phyloP scores from a whole-genome alignment of 2,888 invertebrate species.

The Caenorhabditis virilis region DNA sequence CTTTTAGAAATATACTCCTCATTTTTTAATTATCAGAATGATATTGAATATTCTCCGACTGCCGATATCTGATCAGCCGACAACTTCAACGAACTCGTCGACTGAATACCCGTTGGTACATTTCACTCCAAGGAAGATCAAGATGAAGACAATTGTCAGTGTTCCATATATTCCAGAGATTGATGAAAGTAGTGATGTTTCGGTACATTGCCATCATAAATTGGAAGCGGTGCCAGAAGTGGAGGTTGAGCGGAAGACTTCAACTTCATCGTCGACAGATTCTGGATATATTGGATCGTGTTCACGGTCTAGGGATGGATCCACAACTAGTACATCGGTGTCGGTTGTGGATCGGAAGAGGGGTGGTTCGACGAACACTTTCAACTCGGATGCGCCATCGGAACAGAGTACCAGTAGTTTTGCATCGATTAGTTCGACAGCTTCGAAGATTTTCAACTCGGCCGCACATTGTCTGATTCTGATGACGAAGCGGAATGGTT shows the following conservation, averaged over 20 bases:
- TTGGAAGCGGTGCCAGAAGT: not conserved
- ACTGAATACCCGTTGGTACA: slow-evolving; percentile 49
- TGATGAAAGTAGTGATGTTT: not conserved
- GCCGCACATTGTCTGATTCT: slow-evolving; percentile 31
- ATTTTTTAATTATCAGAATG: slow-evolving; percentile 12
- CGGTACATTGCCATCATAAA: not conserved
- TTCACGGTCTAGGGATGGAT: slow-evolving; percentile 23
- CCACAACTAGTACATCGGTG: slow-evolving; percentile 9
- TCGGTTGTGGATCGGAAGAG: slow-evolving; percentile 16
- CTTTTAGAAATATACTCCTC: too few species aligned
- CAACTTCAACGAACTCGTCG: slow-evolving; percentile 11
- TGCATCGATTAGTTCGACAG: slow-evolving; percentile 25
- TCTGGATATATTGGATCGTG: slow-evolving; percentile 29
- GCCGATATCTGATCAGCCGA: slow-evolving; percentile 17
- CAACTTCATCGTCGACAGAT: slow-evolving; percentile 25
- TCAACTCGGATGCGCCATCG: not conserved
- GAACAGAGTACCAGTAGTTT: slow-evolving; percentile 7
- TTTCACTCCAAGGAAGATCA: slow-evolving; percentile 36
- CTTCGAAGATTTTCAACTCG: slow-evolving; percentile 15
- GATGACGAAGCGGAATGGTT: slow-evolving; percentile 36
- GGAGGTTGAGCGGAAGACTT: slow-evolving; percentile 7
- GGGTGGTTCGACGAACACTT: slow-evolving; percentile 10
- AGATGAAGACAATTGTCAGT: not conserved
- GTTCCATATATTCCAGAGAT: not conserved
- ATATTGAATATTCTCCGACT: slow-evolving; percentile 30